phyloP scores from a whole-genome alignment of 2,888 invertebrate genomes.

The Erebia ligea region DNA sequence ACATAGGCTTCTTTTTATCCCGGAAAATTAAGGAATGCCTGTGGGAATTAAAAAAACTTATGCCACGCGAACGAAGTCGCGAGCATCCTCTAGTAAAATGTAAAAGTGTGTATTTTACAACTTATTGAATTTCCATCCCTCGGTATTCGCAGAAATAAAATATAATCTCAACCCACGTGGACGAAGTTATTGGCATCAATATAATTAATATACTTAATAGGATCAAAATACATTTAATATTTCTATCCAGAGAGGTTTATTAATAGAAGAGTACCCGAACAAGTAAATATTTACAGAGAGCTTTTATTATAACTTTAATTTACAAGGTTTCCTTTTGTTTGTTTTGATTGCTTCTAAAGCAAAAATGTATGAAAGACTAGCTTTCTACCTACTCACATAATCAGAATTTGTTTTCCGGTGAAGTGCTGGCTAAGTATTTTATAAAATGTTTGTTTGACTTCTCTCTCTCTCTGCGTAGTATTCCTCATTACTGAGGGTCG shows the following conservation, averaged over 20 bases:
- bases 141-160: too few species aligned
- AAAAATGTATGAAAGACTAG: background rate
- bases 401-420: background rate
- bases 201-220: background rate
- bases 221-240: background rate
- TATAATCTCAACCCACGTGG: background rate
- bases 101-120: too few species aligned
- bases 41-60: too few species aligned
- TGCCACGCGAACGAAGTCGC: too few species aligned
- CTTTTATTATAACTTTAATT: conserved; percentile 10
- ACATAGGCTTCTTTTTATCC: too few species aligned
- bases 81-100: too few species aligned
- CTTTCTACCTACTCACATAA: background rate
- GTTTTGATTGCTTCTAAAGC: background rate
- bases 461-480: too few species aligned
- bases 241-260: conserved; percentile 1
- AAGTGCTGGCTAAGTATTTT: background rate
- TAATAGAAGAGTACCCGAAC: background rate
- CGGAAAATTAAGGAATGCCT: too few species aligned
- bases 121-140: too few species aligned
- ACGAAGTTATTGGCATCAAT: background rate
- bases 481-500: too few species aligned
- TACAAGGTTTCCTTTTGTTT: conserved; percentile 11
- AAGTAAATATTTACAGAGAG: conserved; percentile 6
- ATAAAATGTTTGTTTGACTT: too few species aligned